phyloP scores from a whole-genome alignment of 2,113 vertebrate species.

The Donacobius atricapilla region DNA sequence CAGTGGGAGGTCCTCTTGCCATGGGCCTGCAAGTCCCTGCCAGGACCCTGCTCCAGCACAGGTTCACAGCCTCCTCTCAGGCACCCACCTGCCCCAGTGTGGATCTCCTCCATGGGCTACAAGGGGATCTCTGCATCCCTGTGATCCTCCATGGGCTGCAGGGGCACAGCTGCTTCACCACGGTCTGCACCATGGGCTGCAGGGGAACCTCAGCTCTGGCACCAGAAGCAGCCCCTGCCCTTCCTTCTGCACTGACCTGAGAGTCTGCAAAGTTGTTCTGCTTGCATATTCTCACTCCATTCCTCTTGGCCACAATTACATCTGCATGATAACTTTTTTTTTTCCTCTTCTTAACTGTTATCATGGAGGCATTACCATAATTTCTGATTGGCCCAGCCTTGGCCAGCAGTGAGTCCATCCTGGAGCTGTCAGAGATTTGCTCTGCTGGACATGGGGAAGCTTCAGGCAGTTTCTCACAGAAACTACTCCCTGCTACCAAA shows the following conservation, averaged over 20 bases:
- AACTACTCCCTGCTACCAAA: not conserved
- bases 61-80: not conserved
- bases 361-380: rapidly evolving
- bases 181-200: rapidly evolving
- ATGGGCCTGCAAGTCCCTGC: rapidly evolving
- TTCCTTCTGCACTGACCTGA: rapidly evolving
- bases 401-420: not conserved
- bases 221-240: not conserved
- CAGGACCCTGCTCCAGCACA: not conserved
- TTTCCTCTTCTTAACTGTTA: not conserved
- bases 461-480: not conserved
- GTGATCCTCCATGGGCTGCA: not conserved
- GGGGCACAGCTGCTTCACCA: not conserved
- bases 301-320: not conserved
- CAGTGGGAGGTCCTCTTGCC: rapidly evolving
- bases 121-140: not conserved
- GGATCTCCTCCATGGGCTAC: rapidly evolving
- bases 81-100: rapidly evolving
- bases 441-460: not conserved
- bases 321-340: no score
- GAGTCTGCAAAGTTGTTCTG: not conserved
- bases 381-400: not conserved
- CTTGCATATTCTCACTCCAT: not conserved
- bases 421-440: not conserved
- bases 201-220: not conserved